Conservation (phyloP, 2,888 invertebrate species). For the Lasioglossum figueresi region DNA sequence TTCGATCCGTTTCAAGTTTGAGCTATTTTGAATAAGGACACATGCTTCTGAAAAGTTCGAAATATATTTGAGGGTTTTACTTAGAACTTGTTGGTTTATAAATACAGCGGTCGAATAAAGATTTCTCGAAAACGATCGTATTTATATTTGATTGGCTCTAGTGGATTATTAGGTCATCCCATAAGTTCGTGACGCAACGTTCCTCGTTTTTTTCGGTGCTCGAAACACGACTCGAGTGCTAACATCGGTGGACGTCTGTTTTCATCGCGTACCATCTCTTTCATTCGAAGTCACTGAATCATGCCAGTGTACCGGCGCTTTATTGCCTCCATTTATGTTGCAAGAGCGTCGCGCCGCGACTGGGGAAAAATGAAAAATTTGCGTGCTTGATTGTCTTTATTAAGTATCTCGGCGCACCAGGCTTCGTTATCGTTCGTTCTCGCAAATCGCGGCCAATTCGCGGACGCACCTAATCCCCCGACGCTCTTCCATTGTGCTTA, state of each 20-base stretch:
- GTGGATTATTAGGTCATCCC: neutral
- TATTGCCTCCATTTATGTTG: neutral
- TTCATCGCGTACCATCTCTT: conserved; percentile 27
- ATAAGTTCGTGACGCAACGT: conserved; percentile 33
- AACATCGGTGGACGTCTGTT: conserved; percentile 41
- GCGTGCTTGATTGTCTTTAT: neutral
- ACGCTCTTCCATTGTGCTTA: conserved; percentile 45
- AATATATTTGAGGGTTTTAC: no score
- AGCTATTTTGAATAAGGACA: no score
- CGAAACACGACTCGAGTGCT: conserved; percentile 35
- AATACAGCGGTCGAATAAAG: neutral
- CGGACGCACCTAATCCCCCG: conserved; percentile 18
- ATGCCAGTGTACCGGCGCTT: neutral
- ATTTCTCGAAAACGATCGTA: neutral
- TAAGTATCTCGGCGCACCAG: neutral
- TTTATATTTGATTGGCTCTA: neutral
- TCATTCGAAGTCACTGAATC: conserved; percentile 1
- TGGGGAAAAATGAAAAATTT: neutral
- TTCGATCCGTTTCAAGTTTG: neutral
- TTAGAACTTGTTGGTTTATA: no score
- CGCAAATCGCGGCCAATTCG: conserved; percentile 52
- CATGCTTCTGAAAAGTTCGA: no score
- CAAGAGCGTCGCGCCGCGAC: neutral
- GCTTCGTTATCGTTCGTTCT: conserved; percentile 15
- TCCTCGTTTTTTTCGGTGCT: conserved; percentile 45